phyloP scores from a whole-genome alignment of 1,140 invertebrate species.

The Drosophila ogumai region DNA sequence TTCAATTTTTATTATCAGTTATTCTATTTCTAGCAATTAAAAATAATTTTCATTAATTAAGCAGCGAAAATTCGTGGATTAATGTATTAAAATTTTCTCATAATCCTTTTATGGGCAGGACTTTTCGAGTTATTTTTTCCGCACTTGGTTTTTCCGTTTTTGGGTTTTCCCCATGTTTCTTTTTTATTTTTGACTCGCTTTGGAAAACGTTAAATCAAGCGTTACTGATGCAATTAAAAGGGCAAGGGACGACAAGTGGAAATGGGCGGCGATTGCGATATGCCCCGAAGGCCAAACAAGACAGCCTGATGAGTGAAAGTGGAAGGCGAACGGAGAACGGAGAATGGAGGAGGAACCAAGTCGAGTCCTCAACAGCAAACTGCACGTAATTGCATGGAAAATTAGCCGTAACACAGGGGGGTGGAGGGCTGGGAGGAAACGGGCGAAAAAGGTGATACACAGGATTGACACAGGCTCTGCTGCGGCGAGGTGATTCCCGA shows the following conservation, averaged over 20 bases:
- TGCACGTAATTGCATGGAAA: slow-evolving; percentile 74
- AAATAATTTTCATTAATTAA: neutral
- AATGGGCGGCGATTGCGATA: slow-evolving; percentile 18
- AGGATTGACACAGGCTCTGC: slow-evolving; percentile 7
- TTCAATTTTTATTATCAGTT: too few species aligned
- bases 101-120: neutral
- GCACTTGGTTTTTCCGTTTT: slow-evolving; percentile 24
- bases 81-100: neutral
- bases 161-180: neutral
- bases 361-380: slow-evolving; percentile 24
- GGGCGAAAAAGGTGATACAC: slow-evolving; percentile 4
- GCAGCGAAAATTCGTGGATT: neutral
- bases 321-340: slow-evolving; percentile 4
- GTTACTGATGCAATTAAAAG: slow-evolving; percentile 78
- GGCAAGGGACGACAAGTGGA: neutral
- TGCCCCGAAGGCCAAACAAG: slow-evolving; percentile 40
- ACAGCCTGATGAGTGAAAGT: slow-evolving; percentile 41
- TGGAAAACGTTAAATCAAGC: slow-evolving; percentile 75
- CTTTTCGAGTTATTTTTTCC: slow-evolving; percentile 2
- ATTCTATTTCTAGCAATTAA: neutral
- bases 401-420: slow-evolving; percentile 51
- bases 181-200: slow-evolving; percentile 35
- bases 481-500: slow-evolving; percentile 6
- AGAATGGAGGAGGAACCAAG: slow-evolving; percentile 7
- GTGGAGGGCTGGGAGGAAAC: neutral